Evolutionary conservation across 2,888 invertebrate genomes (phyloP).

Genomic region (Deroplatys truncata): DNA sequence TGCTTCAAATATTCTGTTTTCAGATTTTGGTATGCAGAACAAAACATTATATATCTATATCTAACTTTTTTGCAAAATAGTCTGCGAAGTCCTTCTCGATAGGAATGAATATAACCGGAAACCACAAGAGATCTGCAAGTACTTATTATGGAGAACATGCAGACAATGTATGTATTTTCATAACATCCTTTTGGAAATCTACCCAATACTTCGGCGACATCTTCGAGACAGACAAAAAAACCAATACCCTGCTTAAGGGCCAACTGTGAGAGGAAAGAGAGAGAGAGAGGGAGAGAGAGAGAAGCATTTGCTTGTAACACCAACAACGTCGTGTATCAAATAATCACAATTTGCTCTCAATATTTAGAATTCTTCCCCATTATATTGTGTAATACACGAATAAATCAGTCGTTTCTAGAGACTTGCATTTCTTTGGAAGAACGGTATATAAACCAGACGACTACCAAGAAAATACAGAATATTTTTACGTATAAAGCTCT

Average conservation of each 20-base stretch:
- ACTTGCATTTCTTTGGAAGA: background rate
- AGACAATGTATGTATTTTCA: no score
- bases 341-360: background rate
- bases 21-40: no score
- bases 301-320: background rate
- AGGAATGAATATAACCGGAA: no score
- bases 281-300: background rate
- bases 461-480: background rate
- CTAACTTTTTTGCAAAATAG: no score
- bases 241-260: background rate
- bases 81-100: no score
- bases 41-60: no score
- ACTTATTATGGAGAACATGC: no score
- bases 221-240: no score
- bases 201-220: no score
- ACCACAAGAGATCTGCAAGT: no score
- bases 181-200: no score
- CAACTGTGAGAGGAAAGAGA: background rate
- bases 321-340: background rate
- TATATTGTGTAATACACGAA: background rate
- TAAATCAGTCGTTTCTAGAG: background rate
- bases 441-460: background rate
- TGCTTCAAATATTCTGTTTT: no score
- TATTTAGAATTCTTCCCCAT: background rate
- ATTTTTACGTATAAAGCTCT: background rate